Percentiles rank a stretch among this genome's conserved stretches.
These are phyloP conservation scores for Rhadina sibilatrix DNA, from an alignment of 2,113 vertebrate species.

Conservation along the genomic window DNA sequence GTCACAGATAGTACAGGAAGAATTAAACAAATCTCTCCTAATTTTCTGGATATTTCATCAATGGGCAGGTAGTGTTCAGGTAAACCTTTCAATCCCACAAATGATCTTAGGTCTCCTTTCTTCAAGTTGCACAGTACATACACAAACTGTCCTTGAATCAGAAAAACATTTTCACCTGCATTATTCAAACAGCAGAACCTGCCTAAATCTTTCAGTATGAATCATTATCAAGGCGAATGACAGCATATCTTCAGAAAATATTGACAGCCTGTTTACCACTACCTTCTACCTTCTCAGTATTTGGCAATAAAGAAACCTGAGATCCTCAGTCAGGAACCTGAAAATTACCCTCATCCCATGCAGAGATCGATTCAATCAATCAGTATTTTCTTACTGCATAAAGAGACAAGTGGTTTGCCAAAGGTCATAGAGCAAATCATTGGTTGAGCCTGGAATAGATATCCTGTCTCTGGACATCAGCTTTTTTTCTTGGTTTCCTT, in stretches of 20 bases:
- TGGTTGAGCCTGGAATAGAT: not conserved
- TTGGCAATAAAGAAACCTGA: not conserved
- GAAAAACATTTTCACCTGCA: not conserved
- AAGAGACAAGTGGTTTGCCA: slow-evolving; percentile 9
- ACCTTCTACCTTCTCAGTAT: not conserved
- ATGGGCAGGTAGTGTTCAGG: not conserved
- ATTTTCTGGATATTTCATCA: not conserved
- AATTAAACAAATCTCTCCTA: not conserved
- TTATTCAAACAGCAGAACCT: slow-evolving; percentile 3
- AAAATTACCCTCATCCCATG: not conserved
- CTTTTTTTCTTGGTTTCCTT: not conserved
- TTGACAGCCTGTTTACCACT: slow-evolving; percentile 16
- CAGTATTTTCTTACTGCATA: not conserved
- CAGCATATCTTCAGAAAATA: slow-evolving; percentile 19
- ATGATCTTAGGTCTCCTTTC: not conserved
- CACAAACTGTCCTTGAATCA: not conserved
- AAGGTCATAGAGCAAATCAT: slow-evolving; percentile 4
- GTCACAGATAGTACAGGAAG: not conserved
- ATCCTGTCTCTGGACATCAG: not conserved
- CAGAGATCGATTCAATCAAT: not conserved
- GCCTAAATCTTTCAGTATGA: not conserved
- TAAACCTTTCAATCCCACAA: not conserved
- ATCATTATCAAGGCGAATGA: not conserved
- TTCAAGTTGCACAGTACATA: not conserved
- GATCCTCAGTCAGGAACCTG: not conserved